These are phyloP conservation scores for Synchiropus splendidus DNA, from an alignment of 2,113 vertebrate species.

Conservation along the genomic window DNA sequence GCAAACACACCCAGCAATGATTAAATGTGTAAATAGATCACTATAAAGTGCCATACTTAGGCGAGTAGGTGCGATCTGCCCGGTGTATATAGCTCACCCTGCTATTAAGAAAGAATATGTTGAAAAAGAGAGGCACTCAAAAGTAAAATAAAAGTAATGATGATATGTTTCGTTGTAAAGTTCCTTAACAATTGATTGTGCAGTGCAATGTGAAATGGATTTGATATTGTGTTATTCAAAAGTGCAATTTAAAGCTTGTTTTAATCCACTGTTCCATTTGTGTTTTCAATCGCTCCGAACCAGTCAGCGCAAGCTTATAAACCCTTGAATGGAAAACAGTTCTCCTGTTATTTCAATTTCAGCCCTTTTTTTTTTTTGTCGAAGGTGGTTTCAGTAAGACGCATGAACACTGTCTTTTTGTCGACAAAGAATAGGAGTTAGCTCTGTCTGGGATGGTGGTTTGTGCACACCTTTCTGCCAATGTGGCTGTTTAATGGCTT, in stretches of 20 bases:
- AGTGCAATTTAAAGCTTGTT: slow-evolving; percentile 15
- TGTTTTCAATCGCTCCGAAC: slow-evolving; percentile 17
- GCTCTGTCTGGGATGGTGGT: slow-evolving; percentile 11
- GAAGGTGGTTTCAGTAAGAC: no score
- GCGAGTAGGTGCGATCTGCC: slow-evolving; percentile 16
- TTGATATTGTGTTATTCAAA: slow-evolving; percentile 40
- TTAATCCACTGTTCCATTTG: slow-evolving; percentile 14
- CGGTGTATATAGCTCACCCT: slow-evolving; percentile 21
- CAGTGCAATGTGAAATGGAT: slow-evolving; percentile 36
- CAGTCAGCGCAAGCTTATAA: slow-evolving; percentile 12
- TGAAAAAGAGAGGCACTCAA: slow-evolving; percentile 11
- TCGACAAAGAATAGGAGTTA: slow-evolving; percentile 7
- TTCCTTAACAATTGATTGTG: slow-evolving; percentile 38
- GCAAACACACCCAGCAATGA: slow-evolving; percentile 17
- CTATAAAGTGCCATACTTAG: slow-evolving; percentile 22
- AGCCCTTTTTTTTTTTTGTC: slow-evolving; percentile 5
- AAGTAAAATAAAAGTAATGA: slow-evolving; percentile 10
- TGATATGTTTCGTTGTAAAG: slow-evolving; percentile 24
- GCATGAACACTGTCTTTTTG: slow-evolving; percentile 26
- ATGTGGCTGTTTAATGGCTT: slow-evolving; percentile 35
- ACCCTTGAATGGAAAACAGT: slow-evolving; percentile 7
- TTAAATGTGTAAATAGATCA: slow-evolving; percentile 30
- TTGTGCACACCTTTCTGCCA: slow-evolving; percentile 16
- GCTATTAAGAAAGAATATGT: slow-evolving; percentile 23
- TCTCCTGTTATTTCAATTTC: slow-evolving; percentile 17